Conservation (phyloP, 2,797 vertebrate genomes). For the Erpetoichthys calabaricus region DNA sequence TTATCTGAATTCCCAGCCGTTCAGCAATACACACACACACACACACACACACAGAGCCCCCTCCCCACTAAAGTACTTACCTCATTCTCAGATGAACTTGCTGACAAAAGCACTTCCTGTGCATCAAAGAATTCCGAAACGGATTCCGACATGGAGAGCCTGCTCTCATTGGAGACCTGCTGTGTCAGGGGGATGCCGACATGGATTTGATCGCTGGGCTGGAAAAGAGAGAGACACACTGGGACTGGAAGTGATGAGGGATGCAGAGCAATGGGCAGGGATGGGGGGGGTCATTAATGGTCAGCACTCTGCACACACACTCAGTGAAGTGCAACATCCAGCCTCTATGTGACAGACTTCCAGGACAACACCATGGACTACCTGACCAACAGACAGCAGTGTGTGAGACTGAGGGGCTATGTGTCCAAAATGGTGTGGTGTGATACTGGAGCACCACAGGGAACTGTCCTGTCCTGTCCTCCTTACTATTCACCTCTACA, state of each 20-base stretch:
- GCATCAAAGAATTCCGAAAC: constrained; percentile 97
- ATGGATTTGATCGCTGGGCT: constrained; percentile 73
- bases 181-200: constrained; percentile 84
- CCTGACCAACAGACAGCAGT: too few relatives aligned
- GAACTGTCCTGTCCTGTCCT: too few relatives aligned
- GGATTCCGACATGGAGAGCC: constrained; percentile 96
- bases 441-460: too few relatives aligned
- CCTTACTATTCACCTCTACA: too few relatives aligned
- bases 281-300: neutral
- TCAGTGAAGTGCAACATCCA: too few relatives aligned
- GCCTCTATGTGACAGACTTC: too few relatives aligned
- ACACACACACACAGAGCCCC: constrained; percentile 1
- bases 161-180: constrained; percentile 90
- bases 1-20: constrained; percentile 18
- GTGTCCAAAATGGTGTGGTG: too few relatives aligned
- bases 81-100: constrained; percentile 97
- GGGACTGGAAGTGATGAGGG: neutral
- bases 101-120: constrained; percentile 93
- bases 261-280: neutral
- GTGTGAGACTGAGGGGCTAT: too few relatives aligned
- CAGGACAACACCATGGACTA: too few relatives aligned
- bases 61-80: constrained; percentile 31
- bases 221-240: constrained; percentile 24
- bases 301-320: too few relatives aligned
- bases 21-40: constrained; percentile 6